Base-by-base conservation (phyloP, 2,888 invertebrate genomes). In the Zonitis immaculata region DNA sequence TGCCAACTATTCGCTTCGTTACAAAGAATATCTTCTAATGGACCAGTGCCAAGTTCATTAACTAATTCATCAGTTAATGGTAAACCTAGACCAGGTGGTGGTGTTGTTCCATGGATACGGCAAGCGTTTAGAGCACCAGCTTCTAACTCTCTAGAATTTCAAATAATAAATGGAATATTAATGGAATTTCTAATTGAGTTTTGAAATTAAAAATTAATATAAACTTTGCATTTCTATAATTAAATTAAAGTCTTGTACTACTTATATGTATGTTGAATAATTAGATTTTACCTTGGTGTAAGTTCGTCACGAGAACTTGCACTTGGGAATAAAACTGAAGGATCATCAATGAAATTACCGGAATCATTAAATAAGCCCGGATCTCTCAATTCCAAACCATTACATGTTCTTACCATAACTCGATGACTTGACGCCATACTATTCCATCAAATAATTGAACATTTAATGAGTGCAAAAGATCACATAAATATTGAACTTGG, bases 1-100 rank as follows among this genome's bases (percentile, higher is more conserved):
- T 91, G 90, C 91, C 92, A 92, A 67, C 89, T 84, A 64, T 87
- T 86, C 65, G 82, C 78, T 63, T 84, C 74, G 79, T 79, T 71
- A 50, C 73, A 70, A 16, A 67, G 58, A 7, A 66, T 64, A 44
- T 73, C 75, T 45, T 73, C 72, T 9, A 73, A 52, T 35, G 60
- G 61, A 18, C 63, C 62, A 25, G 59, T 67, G 28, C 61, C 72
- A 79, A 79, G 70, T 78, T 79, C 73, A 71, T 74, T 66, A 66
- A 75, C 63, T 66, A 77, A 52, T 70, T 76, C 67, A 65, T 73
- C 67, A 60, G 68, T 70, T 44, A 77, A 75, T 71, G 78, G 77
- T 54, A 78, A 75, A 51, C 77, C 66, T 8, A 76, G 73, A 56
- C 79, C 78, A 55, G 81, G 82, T 63, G 80, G 82, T 64, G 80